Evolutionary conservation across 2,888 invertebrate species (phyloP), one percentile per base, ranked within the genome.

Genomic region (Drosophila koepferae): DNA sequence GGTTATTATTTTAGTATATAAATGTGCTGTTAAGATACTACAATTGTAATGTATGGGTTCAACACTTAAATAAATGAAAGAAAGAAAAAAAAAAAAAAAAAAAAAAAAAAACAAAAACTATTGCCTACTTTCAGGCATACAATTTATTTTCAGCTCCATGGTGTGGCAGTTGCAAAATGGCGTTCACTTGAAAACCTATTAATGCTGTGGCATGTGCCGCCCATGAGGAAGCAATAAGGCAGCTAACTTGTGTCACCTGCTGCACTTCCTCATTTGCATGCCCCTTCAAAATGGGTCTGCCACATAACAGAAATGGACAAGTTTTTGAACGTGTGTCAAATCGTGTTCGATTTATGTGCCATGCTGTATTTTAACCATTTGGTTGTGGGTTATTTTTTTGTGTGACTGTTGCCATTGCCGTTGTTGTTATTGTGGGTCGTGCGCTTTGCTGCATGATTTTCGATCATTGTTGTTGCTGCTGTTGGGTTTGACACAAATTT

Each of bases 401-500:
- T 56, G 28, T 55, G 23, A 14, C 23, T 61, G 12, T 44, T 41
- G 18, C 44, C 41, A 18, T 20, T 41, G 7, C 43, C 51, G 16
- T 44, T 51, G 31, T 46, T 56, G 31, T 51, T 51, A n/a, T 40
- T 46, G 43, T 67, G 58, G 58, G 77, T 84, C 87, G 83, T 86
- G 81, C 80, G 67, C 76, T 77, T 70, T 77, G 54, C 67, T 64
- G 80, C 80, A 83, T 86, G 80, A 82, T 84, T 85, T 85, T 78
- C 70, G 59, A 73, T 74, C 69, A 68, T 66, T 68, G 61, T 82
- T 82, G 80, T 66, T 62, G 63, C 34, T 41, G 68, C 34, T 74
- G 81, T 65, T 72, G 64, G 69, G 72, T 75, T 73, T 88, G 88
- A 86, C 86, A 86, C 86, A 88, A 86, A 86, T 86, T 86, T 81